Evolutionary conservation across 2,888 invertebrate species (phyloP).

Genomic region (Aphodius granarius): DNA sequence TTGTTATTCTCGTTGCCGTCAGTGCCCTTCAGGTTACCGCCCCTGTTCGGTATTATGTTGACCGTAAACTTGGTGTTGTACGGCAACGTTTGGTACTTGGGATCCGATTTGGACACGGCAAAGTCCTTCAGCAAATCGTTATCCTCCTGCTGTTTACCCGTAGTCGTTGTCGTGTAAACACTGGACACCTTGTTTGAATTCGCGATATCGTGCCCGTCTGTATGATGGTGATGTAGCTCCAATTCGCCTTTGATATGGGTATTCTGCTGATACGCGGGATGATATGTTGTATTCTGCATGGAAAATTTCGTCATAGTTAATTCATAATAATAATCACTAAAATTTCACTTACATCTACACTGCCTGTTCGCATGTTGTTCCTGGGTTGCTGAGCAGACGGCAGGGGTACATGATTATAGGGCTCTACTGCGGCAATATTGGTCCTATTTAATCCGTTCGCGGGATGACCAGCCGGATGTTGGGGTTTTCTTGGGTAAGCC

Average conservation of each 20-base stretch:
- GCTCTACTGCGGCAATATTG: slow-evolving; percentile 85
- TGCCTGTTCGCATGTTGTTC: slow-evolving; percentile 34
- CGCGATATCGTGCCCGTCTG: not conserved
- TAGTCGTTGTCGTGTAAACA: slow-evolving; percentile 35
- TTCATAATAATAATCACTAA: not conserved
- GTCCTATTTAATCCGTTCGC: slow-evolving; percentile 66
- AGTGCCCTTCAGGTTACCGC: slow-evolving; percentile 43
- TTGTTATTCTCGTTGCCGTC: slow-evolving; percentile 32
- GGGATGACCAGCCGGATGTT: slow-evolving; percentile 49
- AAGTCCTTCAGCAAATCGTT: slow-evolving; percentile 66
- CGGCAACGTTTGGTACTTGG: slow-evolving; percentile 89
- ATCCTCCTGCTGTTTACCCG: slow-evolving; percentile 40
- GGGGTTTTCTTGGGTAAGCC: slow-evolving; percentile 47
- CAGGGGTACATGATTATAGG: slow-evolving; percentile 82
- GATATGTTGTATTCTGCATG: slow-evolving; percentile 50
- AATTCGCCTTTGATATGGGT: slow-evolving; percentile 49
- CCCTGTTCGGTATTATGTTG: slow-evolving; percentile 55
- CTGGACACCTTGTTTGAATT: slow-evolving; percentile 33
- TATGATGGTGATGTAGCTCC: slow-evolving; percentile 29
- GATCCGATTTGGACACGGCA: slow-evolving; percentile 81
- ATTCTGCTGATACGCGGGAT: slow-evolving; percentile 48
- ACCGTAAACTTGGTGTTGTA: slow-evolving; percentile 84
- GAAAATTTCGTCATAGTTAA: slow-evolving; percentile 3
- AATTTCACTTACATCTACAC: slow-evolving; percentile 48
- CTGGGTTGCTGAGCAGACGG: slow-evolving; percentile 56